Base-by-base conservation (phyloP, 2,113 vertebrate species). In the Vireo altiloquus region DNA sequence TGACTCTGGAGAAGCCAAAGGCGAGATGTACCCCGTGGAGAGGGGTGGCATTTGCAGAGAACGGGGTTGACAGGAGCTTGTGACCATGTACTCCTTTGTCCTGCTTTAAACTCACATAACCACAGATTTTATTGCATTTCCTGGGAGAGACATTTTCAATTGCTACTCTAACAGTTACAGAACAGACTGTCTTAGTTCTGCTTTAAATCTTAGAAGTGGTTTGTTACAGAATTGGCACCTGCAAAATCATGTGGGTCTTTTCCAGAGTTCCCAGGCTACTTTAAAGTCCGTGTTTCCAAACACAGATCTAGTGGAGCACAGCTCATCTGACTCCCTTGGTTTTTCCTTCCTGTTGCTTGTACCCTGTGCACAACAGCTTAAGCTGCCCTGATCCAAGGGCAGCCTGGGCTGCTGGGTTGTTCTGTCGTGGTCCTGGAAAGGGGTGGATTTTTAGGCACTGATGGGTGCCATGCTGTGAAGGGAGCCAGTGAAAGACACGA, bases 11-110 rank as follows among this genome's bases (percentile, higher is more conserved):
- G 44, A 71, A 87, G 53, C 27, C 47, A 24, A 8, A 82, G 57
- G 11, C 0, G 0, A 64, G 33, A 13, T 18, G 28, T 53, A 39
- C 4, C 8, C 23, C 8, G 2, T 3, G 15, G 44, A 37, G 33
- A 7, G 22, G 24, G 25, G 12, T 46, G 39, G 23, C 39, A 80
- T 56, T 40, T 21, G 7, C 15, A 37, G 77, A 16, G 63, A 40
- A 13, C 0, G 0, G 31, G 17, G 10, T 47, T 57, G 24, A 46
- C 40, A 31, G 80, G 49, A 84, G 35, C 49, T 46, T 37, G 22
- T 68, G 53, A 54, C 50, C 1, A 0, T 44, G 80, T 7, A 8
- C 37, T 87, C 59, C 3, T 2, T 75, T 82, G 31, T 47, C 16
- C 27, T 71, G 57, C 64, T 79, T 68, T 72, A 46, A 89, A n/a